These are phyloP conservation scores for Mactra quadrangularis DNA, from an alignment of 1,140 invertebrate genomes.

Conservation along the genomic window DNA sequence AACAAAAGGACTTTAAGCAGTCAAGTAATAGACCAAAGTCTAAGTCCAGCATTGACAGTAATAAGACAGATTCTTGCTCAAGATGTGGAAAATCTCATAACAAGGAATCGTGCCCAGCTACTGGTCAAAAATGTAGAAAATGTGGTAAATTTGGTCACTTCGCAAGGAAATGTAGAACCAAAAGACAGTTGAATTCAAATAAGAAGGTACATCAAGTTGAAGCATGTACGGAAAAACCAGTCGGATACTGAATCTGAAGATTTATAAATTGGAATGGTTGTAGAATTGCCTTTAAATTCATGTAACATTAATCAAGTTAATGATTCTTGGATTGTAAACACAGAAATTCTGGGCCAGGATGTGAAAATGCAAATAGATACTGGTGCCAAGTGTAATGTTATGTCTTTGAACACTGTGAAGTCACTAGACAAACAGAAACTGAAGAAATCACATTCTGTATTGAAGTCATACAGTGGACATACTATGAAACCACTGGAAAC, in stretches of 20 bases:
- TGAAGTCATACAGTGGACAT: slow-evolving; percentile 7
- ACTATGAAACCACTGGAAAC: slow-evolving; percentile 1
- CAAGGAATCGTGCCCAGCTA: slow-evolving; percentile 40
- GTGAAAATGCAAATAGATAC: slow-evolving; percentile 36
- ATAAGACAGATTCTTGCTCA: neutral
- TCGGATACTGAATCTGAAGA: neutral
- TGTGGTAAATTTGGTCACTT: slow-evolving; percentile 47
- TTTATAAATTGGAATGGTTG: slow-evolving; percentile 39
- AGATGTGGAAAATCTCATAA: slow-evolving; percentile 30
- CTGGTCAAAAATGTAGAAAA: slow-evolving; percentile 54
- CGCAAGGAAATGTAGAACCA: slow-evolving; percentile 34
- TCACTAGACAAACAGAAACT: neutral
- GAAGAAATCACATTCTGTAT: neutral
- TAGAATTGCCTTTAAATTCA: neutral
- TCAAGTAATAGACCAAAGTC: too few relatives aligned
- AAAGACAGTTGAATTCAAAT: neutral
- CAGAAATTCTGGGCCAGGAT: neutral
- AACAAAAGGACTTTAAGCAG: too few relatives aligned
- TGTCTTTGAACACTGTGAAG: neutral
- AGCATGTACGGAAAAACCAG: too few relatives aligned
- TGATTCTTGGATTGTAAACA: neutral
- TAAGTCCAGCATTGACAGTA: too few relatives aligned
- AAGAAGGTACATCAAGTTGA: neutral
- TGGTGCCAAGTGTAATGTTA: slow-evolving; percentile 2
- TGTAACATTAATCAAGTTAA: neutral